Evolutionary conservation across 1,140 invertebrate genomes (phyloP).

Genomic region (Cylas formicarius): DNA sequence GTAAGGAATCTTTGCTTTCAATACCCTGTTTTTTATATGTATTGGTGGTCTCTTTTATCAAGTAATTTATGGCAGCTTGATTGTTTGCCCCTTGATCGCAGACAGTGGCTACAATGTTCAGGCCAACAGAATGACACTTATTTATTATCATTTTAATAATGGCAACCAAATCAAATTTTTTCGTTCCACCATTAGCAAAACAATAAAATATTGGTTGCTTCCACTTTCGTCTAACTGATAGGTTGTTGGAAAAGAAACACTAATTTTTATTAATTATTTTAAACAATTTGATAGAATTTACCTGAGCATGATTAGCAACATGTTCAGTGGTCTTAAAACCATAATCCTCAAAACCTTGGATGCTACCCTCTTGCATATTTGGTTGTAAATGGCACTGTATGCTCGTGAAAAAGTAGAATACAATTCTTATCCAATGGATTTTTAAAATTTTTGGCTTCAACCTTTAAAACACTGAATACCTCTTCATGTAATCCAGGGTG

Average conservation of each 20-base stretch:
- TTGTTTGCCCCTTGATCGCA: slow-evolving; percentile 22
- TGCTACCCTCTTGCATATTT: slow-evolving; percentile 4
- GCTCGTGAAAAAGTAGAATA: slow-evolving; percentile 16
- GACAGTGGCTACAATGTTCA: slow-evolving; percentile 17
- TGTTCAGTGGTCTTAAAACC: slow-evolving; percentile 10
- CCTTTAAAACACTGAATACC: slow-evolving; percentile 14
- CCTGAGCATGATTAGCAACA: slow-evolving; percentile 21
- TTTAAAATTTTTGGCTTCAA: slow-evolving; percentile 12
- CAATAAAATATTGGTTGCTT: slow-evolving; percentile 10
- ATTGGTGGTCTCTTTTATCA: slow-evolving; percentile 16
- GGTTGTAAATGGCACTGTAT: slow-evolving; percentile 12
- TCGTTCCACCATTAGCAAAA: slow-evolving; percentile 3
- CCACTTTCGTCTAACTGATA: not conserved
- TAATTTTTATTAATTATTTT: too few species aligned
- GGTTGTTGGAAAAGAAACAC: slow-evolving; percentile 11
- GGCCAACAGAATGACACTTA: slow-evolving; percentile 10
- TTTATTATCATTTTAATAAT: slow-evolving; percentile 9
- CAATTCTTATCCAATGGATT: slow-evolving; percentile 16
- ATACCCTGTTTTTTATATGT: slow-evolving; percentile 8
- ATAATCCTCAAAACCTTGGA: slow-evolving; percentile 17
- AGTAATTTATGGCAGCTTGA: slow-evolving; percentile 15
- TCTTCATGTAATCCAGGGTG: slow-evolving; percentile 13
- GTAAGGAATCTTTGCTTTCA: slow-evolving; percentile 20
- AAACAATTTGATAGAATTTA: slow-evolving; percentile 9
- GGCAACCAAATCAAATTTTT: not conserved